A percentile compares a stretch with the other conserved stretches of the same genome.
These are phyloP conservation scores for Trissoscelio sp. DNA, from an alignment of 2,888 invertebrate species.

Conservation along the genomic window DNA sequence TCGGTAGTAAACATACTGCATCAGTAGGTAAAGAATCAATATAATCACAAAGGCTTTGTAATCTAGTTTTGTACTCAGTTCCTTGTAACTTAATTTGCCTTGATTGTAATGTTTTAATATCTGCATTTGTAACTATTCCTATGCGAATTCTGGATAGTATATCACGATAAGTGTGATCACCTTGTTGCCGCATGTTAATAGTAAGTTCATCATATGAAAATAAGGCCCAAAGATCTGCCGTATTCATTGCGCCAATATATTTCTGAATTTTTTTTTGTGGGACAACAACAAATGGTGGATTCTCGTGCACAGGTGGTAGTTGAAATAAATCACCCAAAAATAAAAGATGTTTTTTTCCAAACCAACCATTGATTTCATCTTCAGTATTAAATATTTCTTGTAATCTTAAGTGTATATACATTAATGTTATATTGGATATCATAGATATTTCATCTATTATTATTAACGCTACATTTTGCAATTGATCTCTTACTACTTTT, in stretches of 20 bases:
- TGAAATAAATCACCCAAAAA: slow-evolving; percentile 77
- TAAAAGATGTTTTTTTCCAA: slow-evolving; percentile 74
- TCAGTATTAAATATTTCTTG: slow-evolving; percentile 74
- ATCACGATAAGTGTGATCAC: slow-evolving; percentile 69
- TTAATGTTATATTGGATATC: slow-evolving; percentile 71
- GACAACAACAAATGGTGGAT: slow-evolving; percentile 71
- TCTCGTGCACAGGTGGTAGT: slow-evolving; percentile 74
- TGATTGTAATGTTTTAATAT: slow-evolving; percentile 33
- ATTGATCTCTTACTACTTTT: slow-evolving; percentile 71
- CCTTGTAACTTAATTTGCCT: slow-evolving; percentile 22
- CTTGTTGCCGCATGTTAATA: slow-evolving; percentile 74
- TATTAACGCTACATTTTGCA: slow-evolving; percentile 73
- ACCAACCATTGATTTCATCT: slow-evolving; percentile 74
- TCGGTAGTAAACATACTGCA: slow-evolving; percentile 73
- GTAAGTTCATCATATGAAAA: slow-evolving; percentile 75
- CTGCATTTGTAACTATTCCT: slow-evolving; percentile 27
- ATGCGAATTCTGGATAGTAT: slow-evolving; percentile 69
- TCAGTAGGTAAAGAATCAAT: slow-evolving; percentile 31
- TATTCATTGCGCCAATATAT: slow-evolving; percentile 70
- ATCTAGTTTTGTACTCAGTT: background rate
- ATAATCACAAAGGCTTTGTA: slow-evolving; percentile 40
- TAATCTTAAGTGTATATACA: slow-evolving; percentile 73
- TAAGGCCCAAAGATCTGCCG: slow-evolving; percentile 73
- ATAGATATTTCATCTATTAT: slow-evolving; percentile 74
- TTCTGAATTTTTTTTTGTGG: slow-evolving; percentile 69